Evolutionary conservation across 2,113 vertebrate genomes (phyloP), one percentile per base, ranked within the genome.

Genomic region (Chionodraco myersi): DNA sequence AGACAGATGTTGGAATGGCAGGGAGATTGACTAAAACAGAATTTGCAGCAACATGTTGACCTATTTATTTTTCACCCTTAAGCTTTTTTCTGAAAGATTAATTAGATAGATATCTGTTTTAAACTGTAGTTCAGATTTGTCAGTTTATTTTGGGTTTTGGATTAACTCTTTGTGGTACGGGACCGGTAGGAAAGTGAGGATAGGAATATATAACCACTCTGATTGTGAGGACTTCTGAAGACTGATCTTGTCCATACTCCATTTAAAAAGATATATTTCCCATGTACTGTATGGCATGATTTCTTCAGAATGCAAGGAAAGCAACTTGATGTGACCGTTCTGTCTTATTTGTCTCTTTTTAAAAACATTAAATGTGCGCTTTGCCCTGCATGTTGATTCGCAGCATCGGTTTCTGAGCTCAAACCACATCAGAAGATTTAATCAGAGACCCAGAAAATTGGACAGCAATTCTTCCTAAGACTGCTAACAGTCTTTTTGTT

Each of bases 371-470:
- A 84, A 67, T 84, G 84, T 82, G 54, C 53, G 75, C 60, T 36
- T 5, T 15, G 47, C 62, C 81, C 85, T 93, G 89, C 73, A 88
- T 93, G 91, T 93, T 88, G 88, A 88, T 75, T 87, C 72, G 58
- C 64, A 47, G 23, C 79, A 49, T 84, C 80, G 26, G 75, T 72
- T 85, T 88, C 79, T 41, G 48, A 74, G 79, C 58, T 74, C 84
- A 72, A 88, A 92, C 93, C 92, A 92, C 91, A 91, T 89, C 69
- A 85, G 75, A 79, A 75, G 80, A 82, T 91, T 87, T 92, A 87
- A 92, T 87, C 79, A 92, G 75, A 69, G 89, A 75, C 34, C 47
- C 62, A 63, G 69, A 75, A 86, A 69, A 80, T 44, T 72, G 63
- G 61, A 79, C 72, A 44, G 67, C 62, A 49, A 75, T 77, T 83